Percentiles rank a stretch among this genome's conserved stretches.
phyloP scores from a whole-genome alignment of 2,797 vertebrate genomes.

The Tapirus indicus region DNA sequence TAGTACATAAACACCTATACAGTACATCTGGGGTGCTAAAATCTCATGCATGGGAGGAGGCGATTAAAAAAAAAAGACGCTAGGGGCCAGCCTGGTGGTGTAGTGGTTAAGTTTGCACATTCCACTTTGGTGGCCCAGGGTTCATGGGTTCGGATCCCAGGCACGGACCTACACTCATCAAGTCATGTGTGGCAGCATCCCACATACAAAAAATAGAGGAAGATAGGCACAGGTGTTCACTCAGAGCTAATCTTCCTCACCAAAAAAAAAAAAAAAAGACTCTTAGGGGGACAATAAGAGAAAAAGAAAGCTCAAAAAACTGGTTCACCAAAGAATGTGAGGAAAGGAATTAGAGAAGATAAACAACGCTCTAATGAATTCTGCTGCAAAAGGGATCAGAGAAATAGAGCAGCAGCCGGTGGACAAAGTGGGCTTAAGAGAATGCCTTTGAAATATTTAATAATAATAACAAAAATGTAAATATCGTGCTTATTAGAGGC shows the following conservation, averaged over 20 bases:
- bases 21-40: background rate
- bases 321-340: background rate
- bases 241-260: too few species aligned
- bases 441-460: background rate
- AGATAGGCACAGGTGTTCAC: too few species aligned
- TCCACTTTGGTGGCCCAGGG: too few species aligned
- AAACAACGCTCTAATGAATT: background rate
- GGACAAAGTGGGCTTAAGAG: background rate
- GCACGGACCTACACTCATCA: too few species aligned
- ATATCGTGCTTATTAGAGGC: background rate
- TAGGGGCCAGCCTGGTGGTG: too few species aligned
- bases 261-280: too few species aligned
- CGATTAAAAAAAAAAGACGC: background rate
- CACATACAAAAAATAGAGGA: too few species aligned
- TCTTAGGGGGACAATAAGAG: background rate
- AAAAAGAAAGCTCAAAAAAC: slow-evolving; percentile 24
- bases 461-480: background rate
- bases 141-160: too few species aligned
- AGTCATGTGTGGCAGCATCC: too few species aligned
- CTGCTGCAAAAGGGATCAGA: background rate
- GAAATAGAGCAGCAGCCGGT: background rate
- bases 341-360: background rate
- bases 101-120: too few species aligned
- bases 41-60: background rate
- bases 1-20: background rate